phyloP scores from a whole-genome alignment of 2,888 invertebrate species.

The Abrostola triplasia region DNA sequence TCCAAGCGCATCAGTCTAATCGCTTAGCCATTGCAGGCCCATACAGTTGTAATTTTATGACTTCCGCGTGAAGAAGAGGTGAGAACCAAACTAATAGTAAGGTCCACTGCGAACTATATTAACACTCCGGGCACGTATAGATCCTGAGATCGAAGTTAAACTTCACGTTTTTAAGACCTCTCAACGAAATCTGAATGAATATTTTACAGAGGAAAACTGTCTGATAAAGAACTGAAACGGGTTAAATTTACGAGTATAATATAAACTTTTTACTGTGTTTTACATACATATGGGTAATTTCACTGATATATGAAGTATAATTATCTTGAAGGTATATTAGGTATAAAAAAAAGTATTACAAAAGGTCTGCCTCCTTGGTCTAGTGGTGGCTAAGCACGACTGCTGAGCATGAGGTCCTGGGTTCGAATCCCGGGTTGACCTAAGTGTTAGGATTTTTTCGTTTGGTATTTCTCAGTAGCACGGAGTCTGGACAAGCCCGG shows the following conservation, averaged over 20 bases:
- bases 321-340: not conserved
- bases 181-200: conserved; percentile 33
- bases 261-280: conserved; percentile 13
- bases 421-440: no score
- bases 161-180: conserved; percentile 53
- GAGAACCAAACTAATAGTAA: conserved; percentile 19
- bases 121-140: conserved; percentile 57
- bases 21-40: no score
- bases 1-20: no score
- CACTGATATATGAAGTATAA: not conserved
- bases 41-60: not conserved
- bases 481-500: no score
- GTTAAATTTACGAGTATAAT: conserved; percentile 14
- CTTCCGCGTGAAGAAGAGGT: conserved; percentile 5
- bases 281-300: not conserved
- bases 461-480: no score
- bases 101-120: conserved; percentile 30
- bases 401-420: no score
- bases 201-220: conserved; percentile 18
- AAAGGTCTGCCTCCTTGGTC: no score
- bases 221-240: conserved; percentile 31
- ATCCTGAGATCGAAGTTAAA: conserved; percentile 56
- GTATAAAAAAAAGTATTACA: no score
- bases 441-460: no score
- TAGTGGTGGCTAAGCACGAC: no score